Percentiles rank a stretch among this genome's conserved stretches.
These are phyloP conservation scores for Trachelus iudaicus DNA, from an alignment of 2,888 invertebrate species.

Conservation along the genomic window DNA sequence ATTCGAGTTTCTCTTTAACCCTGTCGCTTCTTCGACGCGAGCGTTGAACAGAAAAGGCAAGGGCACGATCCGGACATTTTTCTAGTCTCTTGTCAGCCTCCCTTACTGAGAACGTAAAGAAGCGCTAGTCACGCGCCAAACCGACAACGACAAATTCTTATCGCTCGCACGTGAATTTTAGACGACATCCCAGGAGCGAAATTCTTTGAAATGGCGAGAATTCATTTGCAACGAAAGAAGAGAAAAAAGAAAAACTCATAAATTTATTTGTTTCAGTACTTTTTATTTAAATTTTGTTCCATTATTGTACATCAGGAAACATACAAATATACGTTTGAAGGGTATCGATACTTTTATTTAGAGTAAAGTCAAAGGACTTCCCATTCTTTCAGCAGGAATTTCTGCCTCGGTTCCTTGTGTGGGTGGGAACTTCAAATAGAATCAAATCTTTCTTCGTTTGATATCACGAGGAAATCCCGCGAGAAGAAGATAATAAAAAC, in stretches of 20 bases:
- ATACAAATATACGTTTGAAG: not conserved
- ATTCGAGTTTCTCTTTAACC: not conserved
- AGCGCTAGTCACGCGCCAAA: not conserved
- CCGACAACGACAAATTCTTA: not conserved
- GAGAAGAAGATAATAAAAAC: not conserved
- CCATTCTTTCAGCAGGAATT: not conserved
- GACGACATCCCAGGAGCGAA: not conserved
- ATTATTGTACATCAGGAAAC: not conserved
- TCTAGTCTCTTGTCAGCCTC: not conserved
- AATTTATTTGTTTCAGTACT: not conserved
- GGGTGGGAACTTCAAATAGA: not conserved
- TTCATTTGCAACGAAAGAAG: not conserved
- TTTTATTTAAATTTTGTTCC: not conserved
- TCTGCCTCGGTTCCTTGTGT: not conserved
- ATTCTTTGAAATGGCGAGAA: not conserved
- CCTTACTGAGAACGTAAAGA: not conserved
- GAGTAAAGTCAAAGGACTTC: not conserved
- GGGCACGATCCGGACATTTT: not conserved
- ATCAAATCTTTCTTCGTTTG: not conserved
- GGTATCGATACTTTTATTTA: not conserved
- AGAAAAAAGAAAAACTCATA: not conserved
- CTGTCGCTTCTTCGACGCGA: not conserved
- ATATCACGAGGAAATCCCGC: not conserved
- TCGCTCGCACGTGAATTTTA: not conserved
- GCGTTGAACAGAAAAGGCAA: not conserved